Evolutionary conservation across 2,113 vertebrate species (phyloP).

Genomic region (Xerus inauris): DNA sequence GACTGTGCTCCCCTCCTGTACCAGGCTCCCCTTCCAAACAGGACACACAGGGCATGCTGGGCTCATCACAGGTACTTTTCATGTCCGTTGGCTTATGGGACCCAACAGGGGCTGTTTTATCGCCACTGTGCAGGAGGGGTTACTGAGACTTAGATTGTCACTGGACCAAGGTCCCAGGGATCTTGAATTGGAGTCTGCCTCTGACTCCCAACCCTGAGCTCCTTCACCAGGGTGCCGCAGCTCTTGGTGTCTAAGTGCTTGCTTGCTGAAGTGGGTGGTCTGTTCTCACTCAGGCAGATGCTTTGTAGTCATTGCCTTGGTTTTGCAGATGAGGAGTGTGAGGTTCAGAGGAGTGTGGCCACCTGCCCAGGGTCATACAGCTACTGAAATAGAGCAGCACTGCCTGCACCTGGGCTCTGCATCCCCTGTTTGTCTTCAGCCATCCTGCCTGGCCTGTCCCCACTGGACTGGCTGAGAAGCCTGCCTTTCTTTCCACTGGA

Average conservation of each 20-base stretch:
- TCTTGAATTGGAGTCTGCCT: background rate
- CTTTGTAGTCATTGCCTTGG: rapidly evolving
- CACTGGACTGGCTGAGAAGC: rapidly evolving
- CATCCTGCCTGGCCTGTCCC: background rate
- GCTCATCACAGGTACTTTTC: too few species aligned
- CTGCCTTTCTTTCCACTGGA: background rate
- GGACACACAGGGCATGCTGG: background rate
- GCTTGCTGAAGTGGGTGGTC: too few species aligned
- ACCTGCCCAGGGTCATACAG: background rate
- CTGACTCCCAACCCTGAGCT: background rate
- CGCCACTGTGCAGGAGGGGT: background rate
- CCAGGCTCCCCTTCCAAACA: background rate
- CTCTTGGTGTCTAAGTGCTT: background rate
- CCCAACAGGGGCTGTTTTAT: background rate
- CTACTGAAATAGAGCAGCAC: background rate
- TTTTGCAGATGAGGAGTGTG: background rate
- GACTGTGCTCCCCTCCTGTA: background rate
- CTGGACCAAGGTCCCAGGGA: background rate
- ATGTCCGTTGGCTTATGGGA: background rate
- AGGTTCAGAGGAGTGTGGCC: too few species aligned
- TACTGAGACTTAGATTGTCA: background rate
- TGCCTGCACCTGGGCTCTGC: too few species aligned
- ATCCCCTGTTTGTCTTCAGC: rapidly evolving
- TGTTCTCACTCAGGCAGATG: too few species aligned
- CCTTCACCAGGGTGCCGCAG: too few species aligned